Evolutionary conservation across 2,113 vertebrate genomes (phyloP).

Genomic region (Actinemys pallida): DNA sequence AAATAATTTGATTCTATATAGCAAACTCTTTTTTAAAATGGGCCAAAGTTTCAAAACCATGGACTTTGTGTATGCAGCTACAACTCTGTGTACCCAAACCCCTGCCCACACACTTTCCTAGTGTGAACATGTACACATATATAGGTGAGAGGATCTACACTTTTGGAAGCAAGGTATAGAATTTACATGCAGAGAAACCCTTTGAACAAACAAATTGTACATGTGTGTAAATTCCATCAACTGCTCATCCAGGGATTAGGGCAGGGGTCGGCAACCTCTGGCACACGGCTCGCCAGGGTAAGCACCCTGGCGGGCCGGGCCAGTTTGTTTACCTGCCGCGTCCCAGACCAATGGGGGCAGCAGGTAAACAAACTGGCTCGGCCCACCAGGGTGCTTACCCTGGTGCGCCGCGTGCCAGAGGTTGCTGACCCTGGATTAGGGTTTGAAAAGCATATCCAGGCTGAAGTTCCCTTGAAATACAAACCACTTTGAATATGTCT

Average conservation of each 20-base stretch:
- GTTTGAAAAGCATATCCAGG: neutral
- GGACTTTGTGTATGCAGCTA: neutral
- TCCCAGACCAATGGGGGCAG: too few relatives aligned
- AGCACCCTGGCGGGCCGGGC: too few relatives aligned
- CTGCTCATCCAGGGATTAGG: accelerated
- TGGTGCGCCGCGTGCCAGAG: too few relatives aligned
- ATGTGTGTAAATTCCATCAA: neutral
- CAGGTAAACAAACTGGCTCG: too few relatives aligned
- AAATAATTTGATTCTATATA: neutral
- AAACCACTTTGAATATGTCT: neutral
- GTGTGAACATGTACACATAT: accelerated
- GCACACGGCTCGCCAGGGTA: too few relatives aligned
- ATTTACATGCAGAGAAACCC: neutral
- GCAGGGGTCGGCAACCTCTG: too few relatives aligned
- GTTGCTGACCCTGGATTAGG: too few relatives aligned
- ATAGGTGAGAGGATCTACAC: accelerated
- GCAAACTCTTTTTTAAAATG: neutral
- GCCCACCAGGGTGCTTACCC: too few relatives aligned
- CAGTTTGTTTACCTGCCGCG: too few relatives aligned
- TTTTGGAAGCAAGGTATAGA: neutral
- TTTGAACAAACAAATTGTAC: neutral
- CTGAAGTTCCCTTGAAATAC: neutral
- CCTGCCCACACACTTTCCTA: neutral
- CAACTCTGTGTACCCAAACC: neutral
- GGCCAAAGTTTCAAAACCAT: neutral